Evolutionary conservation across 2,888 invertebrate genomes (phyloP), one percentile per base, ranked within the genome.

Genomic region (Lagria hirta): DNA sequence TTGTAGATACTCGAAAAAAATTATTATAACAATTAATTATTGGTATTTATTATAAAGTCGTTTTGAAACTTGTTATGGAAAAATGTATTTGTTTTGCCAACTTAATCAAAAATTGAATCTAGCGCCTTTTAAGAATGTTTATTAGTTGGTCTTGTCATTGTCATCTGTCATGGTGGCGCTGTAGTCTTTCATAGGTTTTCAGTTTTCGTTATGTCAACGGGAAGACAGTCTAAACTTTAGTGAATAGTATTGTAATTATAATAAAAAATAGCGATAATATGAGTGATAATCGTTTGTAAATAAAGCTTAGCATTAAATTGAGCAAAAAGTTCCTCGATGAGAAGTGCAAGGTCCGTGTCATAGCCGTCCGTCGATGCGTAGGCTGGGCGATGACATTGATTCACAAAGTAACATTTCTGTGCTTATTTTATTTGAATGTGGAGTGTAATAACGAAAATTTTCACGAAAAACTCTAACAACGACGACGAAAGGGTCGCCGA

Each of bases 331-430:
- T n/a, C 3, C 23, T 21, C 15, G 11, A 2, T 18, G 18, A 30
- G 32, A 12, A 37, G 27, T 30, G 26, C 32, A 43, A 28, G 16
- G 17, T 13, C 13, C 22, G 16, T 23, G 29, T 35, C 23, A 43
- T 28, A 43, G 29, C 18, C 29, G 23, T 30, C 30, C 34, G 42
- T 36, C 26, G 51, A 54, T 61, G 65, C 61, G 64, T 64, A 65
- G 65, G 66, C 59, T 69, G 68, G 70, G 71, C 71, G 63, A 72
- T 71, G 71, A 69, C 69, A 72, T 69, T 71, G 65, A 61, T 58
- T 58, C 63, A 61, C 54, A 59, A 58, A 60, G 48, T 57, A 52
- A 55, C 56, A 59, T 61, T 64, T 62, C 60, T 58, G 55, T 61
- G 59, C 59, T 57, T 61, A 64, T 56, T 58, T 55, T 49, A 52